A percentile compares a stretch with the other conserved stretches of the same genome.
phyloP scores from a whole-genome alignment of 2,113 vertebrate genomes.

The Probosciger aterrimus region DNA sequence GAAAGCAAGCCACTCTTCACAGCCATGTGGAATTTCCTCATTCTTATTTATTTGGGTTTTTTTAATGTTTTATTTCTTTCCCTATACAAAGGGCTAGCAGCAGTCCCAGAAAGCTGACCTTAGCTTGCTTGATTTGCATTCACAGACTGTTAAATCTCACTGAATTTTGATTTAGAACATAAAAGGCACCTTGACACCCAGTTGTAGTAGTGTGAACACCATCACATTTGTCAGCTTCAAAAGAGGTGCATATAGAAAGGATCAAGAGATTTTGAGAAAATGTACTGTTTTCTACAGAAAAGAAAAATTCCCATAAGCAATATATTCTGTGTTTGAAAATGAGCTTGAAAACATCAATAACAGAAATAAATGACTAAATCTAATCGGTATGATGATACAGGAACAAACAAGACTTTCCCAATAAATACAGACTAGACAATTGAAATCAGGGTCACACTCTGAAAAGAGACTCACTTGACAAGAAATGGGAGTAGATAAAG shows the following conservation, averaged over 20 bases:
- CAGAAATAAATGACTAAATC: not conserved
- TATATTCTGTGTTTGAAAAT: slow-evolving; percentile 1
- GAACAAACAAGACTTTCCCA: not conserved
- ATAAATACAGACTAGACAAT: not conserved
- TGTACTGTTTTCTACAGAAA: not conserved
- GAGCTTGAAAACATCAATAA: not conserved
- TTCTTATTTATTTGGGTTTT: not conserved
- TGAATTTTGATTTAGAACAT: not conserved
- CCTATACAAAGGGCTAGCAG: not conserved
- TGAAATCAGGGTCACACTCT: not conserved
- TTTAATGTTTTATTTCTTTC: not conserved
- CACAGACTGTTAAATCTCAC: not conserved
- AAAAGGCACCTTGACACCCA: not conserved
- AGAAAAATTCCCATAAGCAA: not conserved
- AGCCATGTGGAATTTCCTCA: not conserved
- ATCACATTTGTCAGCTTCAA: not conserved
- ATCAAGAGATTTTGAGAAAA: not conserved
- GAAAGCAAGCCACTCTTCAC: not conserved
- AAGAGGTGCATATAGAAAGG: not conserved
- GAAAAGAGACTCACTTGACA: not conserved
- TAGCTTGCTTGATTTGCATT: not conserved
- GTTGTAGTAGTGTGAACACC: not conserved
- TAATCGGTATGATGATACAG: not conserved
- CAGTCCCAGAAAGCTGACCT: not conserved
- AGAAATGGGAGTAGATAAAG: not conserved